Base-by-base conservation (phyloP, 2,888 invertebrate genomes). In the Drosophila mercatorum region DNA sequence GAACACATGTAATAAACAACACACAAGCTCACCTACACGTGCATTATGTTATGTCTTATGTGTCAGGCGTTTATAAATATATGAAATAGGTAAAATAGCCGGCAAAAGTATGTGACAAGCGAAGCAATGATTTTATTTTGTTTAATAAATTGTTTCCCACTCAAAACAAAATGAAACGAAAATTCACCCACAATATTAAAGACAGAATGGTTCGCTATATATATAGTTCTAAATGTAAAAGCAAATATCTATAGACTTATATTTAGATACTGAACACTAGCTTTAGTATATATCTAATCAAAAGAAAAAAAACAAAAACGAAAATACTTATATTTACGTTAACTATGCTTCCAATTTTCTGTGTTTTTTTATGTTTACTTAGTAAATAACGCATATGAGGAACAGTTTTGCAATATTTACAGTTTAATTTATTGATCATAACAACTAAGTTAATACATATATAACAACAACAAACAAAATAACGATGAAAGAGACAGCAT, bases 291-390 rank as follows among this genome's bases (percentile, higher is more conserved):
- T 64, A 64, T 75, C 59, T 64, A 75, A 70, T 65, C 72, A 75
- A 68, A 68, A 64, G 31, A 40, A 36, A 46, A 46, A 22, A 14
- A 52, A 22, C 7, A 51, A 52, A 62, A 38, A 17, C 17, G 17
- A 14, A 40, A 26, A 58, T 17, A 34, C 26, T 55, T 61, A 74
- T 44, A 52, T 52, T 56, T 70, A 72, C 31, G 67, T 71, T 76
- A 63, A 58, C 77, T 62, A 75, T 82, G 83, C 81, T 82, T 85
- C 83, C 85, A 78, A 75, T 70, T 63, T 71, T 74, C 78, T 85
- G 75, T 82, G 78, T 80, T 80, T 75, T 63, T 61, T 22, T 64
- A 53, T 65, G 60, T 69, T 60, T 65, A 71, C 47, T 8, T 56
- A 75, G 63, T 61, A 38, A 62, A 60, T 62, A 76, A 51, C 47